Base-by-base conservation (phyloP, 2,113 vertebrate species). In the Nanorana parkeri region DNA sequence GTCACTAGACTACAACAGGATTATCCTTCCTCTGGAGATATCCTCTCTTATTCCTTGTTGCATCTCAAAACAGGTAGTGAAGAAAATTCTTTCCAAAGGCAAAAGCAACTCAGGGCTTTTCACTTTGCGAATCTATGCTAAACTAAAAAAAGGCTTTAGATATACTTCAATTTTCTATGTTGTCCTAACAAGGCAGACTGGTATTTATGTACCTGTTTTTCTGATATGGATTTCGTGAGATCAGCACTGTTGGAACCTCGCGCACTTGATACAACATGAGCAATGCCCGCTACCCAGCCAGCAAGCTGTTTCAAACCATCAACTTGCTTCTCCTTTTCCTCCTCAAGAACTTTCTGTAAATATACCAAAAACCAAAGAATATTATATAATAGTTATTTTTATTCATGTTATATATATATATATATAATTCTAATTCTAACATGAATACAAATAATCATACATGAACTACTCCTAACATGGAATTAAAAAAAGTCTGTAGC, bases 291-390 rank as follows among this genome's bases (percentile, higher is more conserved):
- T 36, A 95, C 93, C 97, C 97, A 99, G 81, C 93, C 91, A 68
- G 98, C 89, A 24, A 99, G 94, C 4, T 97, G 95, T 73, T 98
- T 96, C 83, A 99, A 94, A 55, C 96, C 97, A 19, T 96, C 94
- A 78, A 97, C 91, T 0, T 95, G 91, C 79, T 97, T 96, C 85
- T 97, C 96, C 88, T 94, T 98, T 80, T 99, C 98, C 84, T 99
- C 98, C 92, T 99, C 97, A 77, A 98, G 94, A 28, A 96, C 95
- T 95, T 99, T 99, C 98, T 99, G 89, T 13, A 87, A 36, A 88
- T 54, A 52, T 51, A 79, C 1, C 67, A 0, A 28, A 68, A 52
- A 20, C 20, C 3, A 78, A 24, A n/a, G n/a, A n/a, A n/a, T n/a
- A n/a, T n/a, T n/a, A n/a, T n/a, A n/a, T n/a, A n/a, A n/a, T n/a